Evolutionary conservation across 2,888 invertebrate genomes (phyloP).

Genomic region (Apotomis betuletana): DNA sequence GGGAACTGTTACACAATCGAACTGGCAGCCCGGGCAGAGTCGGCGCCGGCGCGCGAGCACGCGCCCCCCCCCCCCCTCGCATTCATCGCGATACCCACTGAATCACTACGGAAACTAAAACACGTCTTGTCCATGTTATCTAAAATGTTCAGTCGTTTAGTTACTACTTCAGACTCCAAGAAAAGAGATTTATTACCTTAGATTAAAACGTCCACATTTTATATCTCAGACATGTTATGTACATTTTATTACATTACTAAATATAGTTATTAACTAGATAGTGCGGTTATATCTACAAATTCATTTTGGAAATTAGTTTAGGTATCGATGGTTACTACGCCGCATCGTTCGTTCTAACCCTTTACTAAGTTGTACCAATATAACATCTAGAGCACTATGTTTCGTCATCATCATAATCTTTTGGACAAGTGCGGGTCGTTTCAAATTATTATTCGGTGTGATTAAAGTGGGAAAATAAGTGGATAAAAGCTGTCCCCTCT

Average conservation of each 20-base stretch:
- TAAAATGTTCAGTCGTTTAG: slow-evolving; percentile 60
- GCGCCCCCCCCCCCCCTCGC: neutral
- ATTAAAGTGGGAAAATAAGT: slow-evolving; percentile 69
- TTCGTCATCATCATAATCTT: slow-evolving; percentile 23
- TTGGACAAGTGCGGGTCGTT: slow-evolving; percentile 49
- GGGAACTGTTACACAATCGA: slow-evolving; percentile 29
- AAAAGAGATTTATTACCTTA: slow-evolving; percentile 46
- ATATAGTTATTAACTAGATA: slow-evolving; percentile 47
- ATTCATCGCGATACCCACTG: slow-evolving; percentile 21
- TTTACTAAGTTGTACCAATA: slow-evolving; percentile 40
- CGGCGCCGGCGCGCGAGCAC: neutral
- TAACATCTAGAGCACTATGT: slow-evolving; percentile 28
- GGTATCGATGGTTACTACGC: slow-evolving; percentile 45
- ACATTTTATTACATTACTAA: slow-evolving; percentile 45
- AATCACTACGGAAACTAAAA: slow-evolving; percentile 36
- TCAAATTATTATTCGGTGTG: slow-evolving; percentile 69
- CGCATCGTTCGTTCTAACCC: slow-evolving; percentile 36
- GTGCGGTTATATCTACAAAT: slow-evolving; percentile 51
- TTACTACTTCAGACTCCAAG: slow-evolving; percentile 59
- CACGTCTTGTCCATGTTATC: slow-evolving; percentile 45
- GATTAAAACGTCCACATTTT: slow-evolving; percentile 35
- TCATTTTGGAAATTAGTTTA: slow-evolving; percentile 45
- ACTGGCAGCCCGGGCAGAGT: slow-evolving; percentile 25
- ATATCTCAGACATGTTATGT: slow-evolving; percentile 43
- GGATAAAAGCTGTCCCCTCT: slow-evolving; percentile 70